A percentile compares a stretch with the other conserved stretches of the same genome.
These are phyloP conservation scores for Mythimna lalbum DNA, from an alignment of 2,888 invertebrate species.

Conservation along the genomic window DNA sequence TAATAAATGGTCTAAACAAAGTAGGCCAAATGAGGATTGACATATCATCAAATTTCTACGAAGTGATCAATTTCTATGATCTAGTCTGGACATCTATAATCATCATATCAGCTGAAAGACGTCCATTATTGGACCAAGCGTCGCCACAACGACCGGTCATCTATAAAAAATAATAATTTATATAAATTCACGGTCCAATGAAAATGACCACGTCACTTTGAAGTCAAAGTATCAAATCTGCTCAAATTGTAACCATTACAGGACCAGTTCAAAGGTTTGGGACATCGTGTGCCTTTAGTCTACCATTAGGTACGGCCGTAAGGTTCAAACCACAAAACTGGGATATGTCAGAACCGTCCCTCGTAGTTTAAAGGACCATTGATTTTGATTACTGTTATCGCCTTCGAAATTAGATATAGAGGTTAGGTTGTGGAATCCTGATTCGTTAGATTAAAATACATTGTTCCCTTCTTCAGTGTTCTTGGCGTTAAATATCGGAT, in stretches of 20 bases:
- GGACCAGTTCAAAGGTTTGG: background rate
- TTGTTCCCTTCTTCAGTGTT: background rate
- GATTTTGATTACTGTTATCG: constrained; percentile 8
- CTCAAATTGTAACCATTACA: background rate
- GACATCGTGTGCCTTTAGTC: constrained; percentile 14
- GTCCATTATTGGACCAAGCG: too few relatives aligned
- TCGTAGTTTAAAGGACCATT: constrained; percentile 14
- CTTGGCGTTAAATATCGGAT: background rate
- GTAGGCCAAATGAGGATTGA: too few relatives aligned
- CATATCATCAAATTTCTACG: too few relatives aligned
- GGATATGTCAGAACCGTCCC: constrained; percentile 15
- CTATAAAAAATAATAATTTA: too few relatives aligned
- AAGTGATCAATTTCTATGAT: too few relatives aligned
- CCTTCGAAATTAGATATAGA: constrained; percentile 9
- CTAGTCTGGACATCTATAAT: too few relatives aligned
- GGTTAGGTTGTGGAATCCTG: background rate
- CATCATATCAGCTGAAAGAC: too few relatives aligned
- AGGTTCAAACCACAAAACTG: constrained; percentile 24
- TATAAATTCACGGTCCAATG: too few relatives aligned
- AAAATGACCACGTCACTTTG: too few relatives aligned
- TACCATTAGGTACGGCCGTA: constrained; percentile 8
- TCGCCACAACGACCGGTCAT: too few relatives aligned
- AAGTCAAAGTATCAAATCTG: too few relatives aligned
- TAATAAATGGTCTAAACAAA: too few relatives aligned
- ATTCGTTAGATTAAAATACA: constrained; percentile 9